Percentiles rank a stretch among this genome's conserved stretches.
Evolutionary conservation across 2,888 invertebrate species (phyloP).

Genomic region (Neoscelio sp.): DNA sequence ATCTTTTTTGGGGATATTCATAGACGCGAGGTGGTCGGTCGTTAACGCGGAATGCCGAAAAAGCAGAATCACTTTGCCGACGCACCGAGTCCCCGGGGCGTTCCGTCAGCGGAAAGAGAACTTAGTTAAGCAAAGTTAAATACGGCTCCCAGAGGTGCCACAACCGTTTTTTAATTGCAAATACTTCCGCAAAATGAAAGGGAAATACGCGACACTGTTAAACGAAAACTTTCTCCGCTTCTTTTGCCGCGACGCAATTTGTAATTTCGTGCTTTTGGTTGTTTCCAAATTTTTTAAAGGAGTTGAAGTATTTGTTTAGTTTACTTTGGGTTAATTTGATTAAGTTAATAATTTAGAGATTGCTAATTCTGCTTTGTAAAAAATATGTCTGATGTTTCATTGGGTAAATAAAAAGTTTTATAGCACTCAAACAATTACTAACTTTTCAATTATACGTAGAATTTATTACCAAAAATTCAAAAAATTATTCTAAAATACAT

Average conservation of each 20-base stretch:
- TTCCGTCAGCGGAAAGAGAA: constrained; percentile 80
- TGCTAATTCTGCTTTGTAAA: neutral
- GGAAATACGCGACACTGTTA: constrained; percentile 66
- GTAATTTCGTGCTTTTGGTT: constrained; percentile 20
- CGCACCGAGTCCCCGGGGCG: constrained; percentile 78
- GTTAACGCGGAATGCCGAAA: constrained; percentile 62
- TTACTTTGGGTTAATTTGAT: constrained; percentile 14
- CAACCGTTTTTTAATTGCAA: constrained; percentile 81
- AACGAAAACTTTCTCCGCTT: constrained; percentile 67
- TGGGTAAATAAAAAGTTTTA: no score
- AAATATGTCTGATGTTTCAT: neutral
- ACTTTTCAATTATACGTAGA: no score
- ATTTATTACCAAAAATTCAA: no score
- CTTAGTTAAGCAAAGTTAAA: constrained; percentile 83
- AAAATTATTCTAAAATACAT: no score
- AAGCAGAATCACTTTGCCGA: constrained; percentile 76
- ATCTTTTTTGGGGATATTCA: constrained; percentile 21
- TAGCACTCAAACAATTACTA: no score
- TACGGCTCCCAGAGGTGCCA: constrained; percentile 81
- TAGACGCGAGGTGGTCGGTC: constrained; percentile 12
- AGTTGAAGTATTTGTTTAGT: constrained; percentile 2
- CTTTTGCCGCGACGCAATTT: constrained; percentile 45
- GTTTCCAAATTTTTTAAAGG: constrained; percentile 19
- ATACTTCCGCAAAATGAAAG: constrained; percentile 78
- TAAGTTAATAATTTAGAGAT: neutral